Evolutionary conservation across 2,888 invertebrate genomes (phyloP).

Genomic region (Diarsia mendica): DNA sequence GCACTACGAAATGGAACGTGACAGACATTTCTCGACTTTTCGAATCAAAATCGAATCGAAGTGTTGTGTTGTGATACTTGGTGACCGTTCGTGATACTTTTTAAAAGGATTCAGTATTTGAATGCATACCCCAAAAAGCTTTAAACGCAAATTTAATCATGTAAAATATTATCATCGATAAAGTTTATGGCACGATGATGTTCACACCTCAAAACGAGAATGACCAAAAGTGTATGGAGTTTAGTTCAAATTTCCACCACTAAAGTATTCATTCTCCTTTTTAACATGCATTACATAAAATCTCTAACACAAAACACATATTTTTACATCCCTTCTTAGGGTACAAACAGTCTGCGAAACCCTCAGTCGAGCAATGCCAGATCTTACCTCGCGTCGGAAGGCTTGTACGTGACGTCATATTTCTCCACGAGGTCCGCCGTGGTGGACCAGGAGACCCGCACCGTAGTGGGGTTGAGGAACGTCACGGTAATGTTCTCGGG

Average conservation of each 20-base stretch:
- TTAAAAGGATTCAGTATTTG: background rate
- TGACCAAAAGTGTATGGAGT: too few relatives aligned
- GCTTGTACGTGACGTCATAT: conserved; percentile 97
- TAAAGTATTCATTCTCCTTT: background rate
- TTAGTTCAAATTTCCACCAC: too few relatives aligned
- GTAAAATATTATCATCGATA: background rate
- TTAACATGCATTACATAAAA: conserved; percentile 1
- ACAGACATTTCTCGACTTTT: too few relatives aligned
- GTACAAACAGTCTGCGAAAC: conserved; percentile 43
- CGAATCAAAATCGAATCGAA: too few relatives aligned
- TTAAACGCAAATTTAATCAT: background rate
- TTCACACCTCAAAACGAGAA: background rate
- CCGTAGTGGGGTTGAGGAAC: conserved; percentile 96
- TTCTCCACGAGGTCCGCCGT: conserved; percentile 95
- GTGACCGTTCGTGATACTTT: background rate
- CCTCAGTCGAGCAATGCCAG: conserved; percentile 41
- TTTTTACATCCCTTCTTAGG: background rate
- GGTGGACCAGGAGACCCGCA: conserved; percentile 96
- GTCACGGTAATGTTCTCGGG: conserved; percentile 97
- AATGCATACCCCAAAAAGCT: background rate
- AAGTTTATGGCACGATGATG: background rate
- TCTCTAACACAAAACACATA: background rate
- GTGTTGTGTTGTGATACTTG: background rate
- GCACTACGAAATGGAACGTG: too few relatives aligned
- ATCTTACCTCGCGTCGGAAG: conserved; percentile 96